phyloP scores from a whole-genome alignment of 64 coral and sea anemone genomes.

The Montipora foliosa region DNA sequence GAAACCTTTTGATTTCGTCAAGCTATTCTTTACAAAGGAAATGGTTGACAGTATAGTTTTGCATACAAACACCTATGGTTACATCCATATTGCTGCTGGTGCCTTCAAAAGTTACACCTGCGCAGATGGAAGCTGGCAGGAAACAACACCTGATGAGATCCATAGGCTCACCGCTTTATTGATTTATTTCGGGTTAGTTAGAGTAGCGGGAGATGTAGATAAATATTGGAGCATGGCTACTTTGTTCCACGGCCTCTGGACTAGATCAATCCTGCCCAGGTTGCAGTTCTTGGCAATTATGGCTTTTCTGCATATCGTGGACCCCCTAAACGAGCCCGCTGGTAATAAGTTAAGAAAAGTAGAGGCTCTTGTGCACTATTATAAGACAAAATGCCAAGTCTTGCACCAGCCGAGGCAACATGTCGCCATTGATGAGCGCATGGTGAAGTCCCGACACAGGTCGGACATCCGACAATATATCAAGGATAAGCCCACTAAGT shows the following conservation, averaged over 20 bases:
- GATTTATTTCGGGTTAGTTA: slow-evolving; percentile 45
- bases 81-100: slow-evolving; percentile 13
- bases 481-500: slow-evolving; percentile 65
- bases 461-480: slow-evolving; percentile 72
- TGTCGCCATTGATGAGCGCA: slow-evolving; percentile 74
- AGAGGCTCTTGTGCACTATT: slow-evolving; percentile 41
- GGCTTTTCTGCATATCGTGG: slow-evolving; percentile 69
- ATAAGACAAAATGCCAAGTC: slow-evolving; percentile 44
- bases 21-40: slow-evolving; percentile 52
- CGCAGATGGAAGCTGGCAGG: slow-evolving; percentile 39
- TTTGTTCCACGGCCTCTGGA: slow-evolving; percentile 76
- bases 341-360: slow-evolving; percentile 61
- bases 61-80: slow-evolving; percentile 65
- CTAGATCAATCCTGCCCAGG: slow-evolving; percentile 51
- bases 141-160: slow-evolving; percentile 51
- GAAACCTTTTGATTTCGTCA: slow-evolving; percentile 40
- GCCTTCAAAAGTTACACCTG: slow-evolving; percentile 24
- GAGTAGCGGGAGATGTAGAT: slow-evolving; percentile 27
- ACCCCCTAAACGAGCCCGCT: slow-evolving; percentile 40
- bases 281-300: slow-evolving; percentile 49
- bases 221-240: slow-evolving; percentile 79
- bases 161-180: slow-evolving; percentile 44
- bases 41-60: slow-evolving; percentile 55
- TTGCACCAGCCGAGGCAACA: slow-evolving; percentile 71
- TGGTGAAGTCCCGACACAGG: slow-evolving; percentile 69